These are phyloP conservation scores for Cephalophus harveyi DNA, from an alignment of 2,113 vertebrate species.

Conservation along the genomic window DNA sequence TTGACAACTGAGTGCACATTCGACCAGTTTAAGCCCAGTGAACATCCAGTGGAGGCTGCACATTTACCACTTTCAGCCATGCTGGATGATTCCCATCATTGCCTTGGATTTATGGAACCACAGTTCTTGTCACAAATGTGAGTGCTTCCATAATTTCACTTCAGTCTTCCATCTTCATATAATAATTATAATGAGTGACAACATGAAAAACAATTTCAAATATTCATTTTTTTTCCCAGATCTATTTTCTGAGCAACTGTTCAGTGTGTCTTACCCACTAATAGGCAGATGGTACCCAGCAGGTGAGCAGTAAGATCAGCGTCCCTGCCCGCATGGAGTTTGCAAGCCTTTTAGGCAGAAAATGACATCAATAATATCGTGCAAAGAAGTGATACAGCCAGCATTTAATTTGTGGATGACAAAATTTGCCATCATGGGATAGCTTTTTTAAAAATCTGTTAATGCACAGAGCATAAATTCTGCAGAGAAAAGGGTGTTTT, in stretches of 20 bases:
- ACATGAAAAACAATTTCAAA: not conserved
- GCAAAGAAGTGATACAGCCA: not conserved
- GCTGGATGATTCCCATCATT: not conserved
- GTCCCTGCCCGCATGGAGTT: not conserved
- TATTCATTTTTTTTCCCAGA: not conserved
- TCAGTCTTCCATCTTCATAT: not conserved
- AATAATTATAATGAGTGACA: not conserved
- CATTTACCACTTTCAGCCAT: not conserved
- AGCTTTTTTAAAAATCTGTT: not conserved
- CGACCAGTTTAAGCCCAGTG: not conserved
- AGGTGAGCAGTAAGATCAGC: not conserved
- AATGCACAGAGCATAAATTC: not conserved
- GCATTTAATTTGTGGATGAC: not conserved
- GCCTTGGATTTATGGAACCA: not conserved
- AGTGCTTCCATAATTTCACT: not conserved
- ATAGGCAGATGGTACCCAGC: not conserved
- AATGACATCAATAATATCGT: not conserved
- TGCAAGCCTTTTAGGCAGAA: not conserved
- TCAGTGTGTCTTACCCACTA: not conserved
- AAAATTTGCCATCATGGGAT: not conserved
- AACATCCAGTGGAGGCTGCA: conserved; percentile 26
- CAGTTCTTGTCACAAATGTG: not conserved
- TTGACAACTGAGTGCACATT: conserved; percentile 11
- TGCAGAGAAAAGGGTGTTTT: not conserved
- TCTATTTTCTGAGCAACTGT: not conserved